Percentiles rank a stretch among this genome's conserved stretches.
These are phyloP conservation scores for Phoxinus phoxinus DNA, from an alignment of 2,113 vertebrate genomes.

Conservation along the genomic window DNA sequence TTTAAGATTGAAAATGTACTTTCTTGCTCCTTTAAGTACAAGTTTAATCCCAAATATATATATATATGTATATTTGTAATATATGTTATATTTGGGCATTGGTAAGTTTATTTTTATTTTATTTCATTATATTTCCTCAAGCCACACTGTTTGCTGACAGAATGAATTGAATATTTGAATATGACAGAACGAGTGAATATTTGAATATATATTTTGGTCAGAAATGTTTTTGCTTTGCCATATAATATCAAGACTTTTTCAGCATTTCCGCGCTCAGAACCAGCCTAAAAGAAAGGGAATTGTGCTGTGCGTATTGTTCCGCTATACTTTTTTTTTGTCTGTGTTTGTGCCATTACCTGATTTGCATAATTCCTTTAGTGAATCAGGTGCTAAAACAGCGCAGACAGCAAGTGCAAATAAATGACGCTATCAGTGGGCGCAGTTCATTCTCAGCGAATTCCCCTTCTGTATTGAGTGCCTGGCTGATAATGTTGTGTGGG, in stretches of 20 bases:
- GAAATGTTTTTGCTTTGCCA: not conserved
- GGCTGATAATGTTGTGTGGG: conserved; percentile 32
- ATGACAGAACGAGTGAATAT: not conserved
- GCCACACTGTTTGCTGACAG: not conserved
- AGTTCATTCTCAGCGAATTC: not conserved
- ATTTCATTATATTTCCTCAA: too few relatives aligned
- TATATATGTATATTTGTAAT: too few relatives aligned
- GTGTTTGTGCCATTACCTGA: not conserved
- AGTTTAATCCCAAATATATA: not conserved
- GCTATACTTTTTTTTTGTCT: not conserved
- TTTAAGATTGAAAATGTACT: not conserved
- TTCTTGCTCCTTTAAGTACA: not conserved
- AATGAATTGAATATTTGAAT: not conserved
- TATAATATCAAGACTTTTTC: not conserved
- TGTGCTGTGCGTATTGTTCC: not conserved
- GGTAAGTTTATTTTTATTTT: too few relatives aligned
- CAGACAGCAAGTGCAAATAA: conserved; percentile 14
- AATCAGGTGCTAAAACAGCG: not conserved
- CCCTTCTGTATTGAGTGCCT: not conserved
- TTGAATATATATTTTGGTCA: not conserved
- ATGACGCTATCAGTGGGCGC: not conserved
- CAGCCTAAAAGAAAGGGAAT: not conserved
- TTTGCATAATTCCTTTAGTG: conserved; percentile 4
- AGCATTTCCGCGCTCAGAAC: not conserved
- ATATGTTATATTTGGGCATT: not conserved